Percentiles rank a stretch among this genome's conserved stretches.
phyloP scores from a whole-genome alignment of 2,888 invertebrate species.

The Serripes groenlandicus region DNA sequence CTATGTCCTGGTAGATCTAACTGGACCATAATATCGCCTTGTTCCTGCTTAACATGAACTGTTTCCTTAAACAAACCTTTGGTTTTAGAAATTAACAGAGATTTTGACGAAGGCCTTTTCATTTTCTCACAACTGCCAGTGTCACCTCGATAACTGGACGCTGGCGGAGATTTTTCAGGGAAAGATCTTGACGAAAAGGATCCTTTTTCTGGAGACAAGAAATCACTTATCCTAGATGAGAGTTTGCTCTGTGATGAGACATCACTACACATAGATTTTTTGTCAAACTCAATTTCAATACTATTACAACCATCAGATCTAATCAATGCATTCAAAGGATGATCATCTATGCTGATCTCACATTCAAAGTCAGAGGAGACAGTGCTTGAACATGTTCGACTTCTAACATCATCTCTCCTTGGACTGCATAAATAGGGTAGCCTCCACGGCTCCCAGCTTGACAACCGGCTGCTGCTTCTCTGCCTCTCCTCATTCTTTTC shows the following conservation, averaged over 20 bases:
- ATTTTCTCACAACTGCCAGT: background rate
- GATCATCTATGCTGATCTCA: constrained; percentile 79
- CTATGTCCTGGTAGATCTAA: constrained; percentile 75
- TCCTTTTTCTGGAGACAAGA: constrained; percentile 35
- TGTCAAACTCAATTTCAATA: constrained; percentile 77
- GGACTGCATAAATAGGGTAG: constrained; percentile 52
- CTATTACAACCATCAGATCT: constrained; percentile 79
- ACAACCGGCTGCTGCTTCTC: constrained; percentile 27
- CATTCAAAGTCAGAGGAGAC: constrained; percentile 75
- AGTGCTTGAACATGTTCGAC: constrained; percentile 64
- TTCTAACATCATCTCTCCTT: constrained; percentile 57
- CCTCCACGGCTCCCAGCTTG: constrained; percentile 57
- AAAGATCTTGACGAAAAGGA: constrained; percentile 2
- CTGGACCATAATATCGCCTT: constrained; percentile 75
- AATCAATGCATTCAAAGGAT: constrained; percentile 77
- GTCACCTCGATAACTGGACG: background rate
- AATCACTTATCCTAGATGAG: constrained; percentile 32
- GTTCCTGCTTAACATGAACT: constrained; percentile 73
- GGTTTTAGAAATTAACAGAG: background rate
- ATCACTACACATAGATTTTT: constrained; percentile 54
- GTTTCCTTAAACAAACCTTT: constrained; percentile 58
- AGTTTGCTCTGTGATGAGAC: constrained; percentile 54
- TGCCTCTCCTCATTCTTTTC: constrained; percentile 31
- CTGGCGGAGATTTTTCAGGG: background rate
- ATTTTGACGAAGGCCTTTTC: background rate